Conservation (phyloP, 1,140 invertebrate genomes). For the Drosophila pruinosa region DNA sequence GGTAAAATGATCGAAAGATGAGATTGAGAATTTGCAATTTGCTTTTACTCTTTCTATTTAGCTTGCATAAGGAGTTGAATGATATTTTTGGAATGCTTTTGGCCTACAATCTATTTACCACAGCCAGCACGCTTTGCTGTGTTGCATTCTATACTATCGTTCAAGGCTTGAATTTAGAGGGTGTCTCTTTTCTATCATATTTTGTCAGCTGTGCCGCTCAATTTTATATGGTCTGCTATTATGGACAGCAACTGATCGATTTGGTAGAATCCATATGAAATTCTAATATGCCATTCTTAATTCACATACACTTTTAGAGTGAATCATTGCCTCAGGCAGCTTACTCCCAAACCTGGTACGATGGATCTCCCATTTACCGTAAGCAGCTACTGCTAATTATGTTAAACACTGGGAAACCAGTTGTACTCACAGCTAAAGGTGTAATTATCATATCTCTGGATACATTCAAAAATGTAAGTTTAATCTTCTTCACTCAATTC, state of each 20-base stretch:
- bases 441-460: constrained; percentile 39
- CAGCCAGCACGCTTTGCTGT: constrained; percentile 38
- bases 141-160: constrained; percentile 39
- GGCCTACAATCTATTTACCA: constrained; percentile 48
- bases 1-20: background rate
- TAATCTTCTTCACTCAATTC: background rate
- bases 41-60: background rate
- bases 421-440: constrained; percentile 32
- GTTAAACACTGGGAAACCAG: constrained; percentile 18
- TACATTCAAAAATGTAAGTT: constrained; percentile 50
- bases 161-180: constrained; percentile 26
- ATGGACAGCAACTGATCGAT: constrained; percentile 46
- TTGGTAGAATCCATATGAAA: constrained; percentile 21
- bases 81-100: constrained; percentile 43
- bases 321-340: constrained; percentile 22
- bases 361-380: constrained; percentile 22
- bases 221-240: constrained; percentile 52
- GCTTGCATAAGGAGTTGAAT: constrained; percentile 50
- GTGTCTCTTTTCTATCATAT: constrained; percentile 39
- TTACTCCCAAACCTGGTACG: constrained; percentile 40
- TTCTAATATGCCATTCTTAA: background rate
- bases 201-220: constrained; percentile 41
- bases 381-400: constrained; percentile 36
- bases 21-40: background rate
- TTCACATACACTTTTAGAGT: constrained; percentile 24